Evolutionary conservation across 2,113 vertebrate genomes (phyloP).

Genomic region (Pterocles burchelli): DNA sequence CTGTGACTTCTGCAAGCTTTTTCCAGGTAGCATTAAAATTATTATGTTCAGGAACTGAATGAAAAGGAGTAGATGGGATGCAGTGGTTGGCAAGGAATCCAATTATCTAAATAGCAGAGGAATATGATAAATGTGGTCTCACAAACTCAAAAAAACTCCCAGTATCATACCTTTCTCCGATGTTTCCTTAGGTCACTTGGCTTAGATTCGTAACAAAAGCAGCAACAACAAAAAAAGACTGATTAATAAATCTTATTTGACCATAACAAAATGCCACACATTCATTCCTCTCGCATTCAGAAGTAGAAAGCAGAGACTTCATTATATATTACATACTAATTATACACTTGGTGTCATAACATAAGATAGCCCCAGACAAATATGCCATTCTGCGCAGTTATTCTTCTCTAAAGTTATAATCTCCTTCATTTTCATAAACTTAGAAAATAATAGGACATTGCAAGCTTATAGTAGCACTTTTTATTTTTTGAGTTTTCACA

Average conservation of each 20-base stretch:
- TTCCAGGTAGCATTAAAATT: neutral
- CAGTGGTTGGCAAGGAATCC: neutral
- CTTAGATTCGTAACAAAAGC: constrained; percentile 72
- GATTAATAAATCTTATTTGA: constrained; percentile 42
- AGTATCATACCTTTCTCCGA: constrained; percentile 90
- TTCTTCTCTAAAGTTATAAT: neutral
- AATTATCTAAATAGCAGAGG: neutral
- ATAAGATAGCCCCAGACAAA: neutral
- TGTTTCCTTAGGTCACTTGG: constrained; percentile 98
- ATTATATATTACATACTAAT: neutral
- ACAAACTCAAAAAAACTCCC: neutral
- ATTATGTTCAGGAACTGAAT: neutral
- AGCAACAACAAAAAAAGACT: constrained; percentile 23
- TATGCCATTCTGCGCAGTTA: neutral
- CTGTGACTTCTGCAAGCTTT: neutral
- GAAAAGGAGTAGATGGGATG: neutral
- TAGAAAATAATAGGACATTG: neutral
- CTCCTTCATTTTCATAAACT: neutral
- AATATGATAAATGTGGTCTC: neutral
- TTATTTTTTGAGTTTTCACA: neutral
- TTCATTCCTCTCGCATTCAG: neutral
- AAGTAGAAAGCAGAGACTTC: neutral
- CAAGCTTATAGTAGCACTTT: neutral
- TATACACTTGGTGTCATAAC: neutral
- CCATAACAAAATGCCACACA: neutral